phyloP scores from a whole-genome alignment of 2,888 invertebrate species.

The Yponomeuta plumbellus region DNA sequence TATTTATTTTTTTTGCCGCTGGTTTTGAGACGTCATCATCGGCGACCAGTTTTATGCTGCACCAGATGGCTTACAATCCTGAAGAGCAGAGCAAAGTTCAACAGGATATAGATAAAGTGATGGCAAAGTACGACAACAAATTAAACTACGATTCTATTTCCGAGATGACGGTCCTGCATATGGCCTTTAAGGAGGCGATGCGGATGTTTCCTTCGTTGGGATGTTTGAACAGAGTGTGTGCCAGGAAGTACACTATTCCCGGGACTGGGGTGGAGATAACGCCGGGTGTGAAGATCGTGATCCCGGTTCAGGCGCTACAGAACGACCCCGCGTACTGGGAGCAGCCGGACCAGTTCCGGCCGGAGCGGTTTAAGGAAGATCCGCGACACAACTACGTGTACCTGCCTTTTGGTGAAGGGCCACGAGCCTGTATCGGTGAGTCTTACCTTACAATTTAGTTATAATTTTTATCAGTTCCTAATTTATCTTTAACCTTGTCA shows the following conservation, averaged over 20 bases:
- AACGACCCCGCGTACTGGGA: conserved; percentile 24
- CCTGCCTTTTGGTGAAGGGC: conserved; percentile 25
- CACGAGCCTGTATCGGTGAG: conserved; percentile 24
- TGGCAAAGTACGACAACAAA: conserved; percentile 24
- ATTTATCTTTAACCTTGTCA: too few species aligned
- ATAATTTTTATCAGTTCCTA: too few species aligned
- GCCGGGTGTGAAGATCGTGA: conserved; percentile 21
- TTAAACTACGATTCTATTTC: conserved; percentile 25
- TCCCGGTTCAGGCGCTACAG: conserved; percentile 24
- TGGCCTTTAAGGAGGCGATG: conserved; percentile 28
- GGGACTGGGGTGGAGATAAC: conserved; percentile 21
- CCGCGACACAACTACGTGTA: conserved; percentile 27
- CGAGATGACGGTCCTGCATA: conserved; percentile 24
- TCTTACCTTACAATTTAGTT: not conserved
- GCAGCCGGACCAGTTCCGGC: conserved; percentile 23
- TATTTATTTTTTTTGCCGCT: conserved; percentile 49
- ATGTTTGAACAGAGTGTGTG: conserved; percentile 23
- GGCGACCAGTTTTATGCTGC: conserved; percentile 37
- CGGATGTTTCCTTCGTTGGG: conserved; percentile 28
- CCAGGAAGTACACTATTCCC: conserved; percentile 24
- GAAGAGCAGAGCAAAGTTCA: conserved; percentile 33
- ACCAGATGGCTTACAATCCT: conserved; percentile 36
- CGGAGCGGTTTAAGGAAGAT: conserved; percentile 27
- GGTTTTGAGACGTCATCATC: conserved; percentile 38
- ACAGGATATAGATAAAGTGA: conserved; percentile 31